These are phyloP conservation scores for Arion vulgaris DNA, from an alignment of 1,140 invertebrate genomes.

Conservation along the genomic window DNA sequence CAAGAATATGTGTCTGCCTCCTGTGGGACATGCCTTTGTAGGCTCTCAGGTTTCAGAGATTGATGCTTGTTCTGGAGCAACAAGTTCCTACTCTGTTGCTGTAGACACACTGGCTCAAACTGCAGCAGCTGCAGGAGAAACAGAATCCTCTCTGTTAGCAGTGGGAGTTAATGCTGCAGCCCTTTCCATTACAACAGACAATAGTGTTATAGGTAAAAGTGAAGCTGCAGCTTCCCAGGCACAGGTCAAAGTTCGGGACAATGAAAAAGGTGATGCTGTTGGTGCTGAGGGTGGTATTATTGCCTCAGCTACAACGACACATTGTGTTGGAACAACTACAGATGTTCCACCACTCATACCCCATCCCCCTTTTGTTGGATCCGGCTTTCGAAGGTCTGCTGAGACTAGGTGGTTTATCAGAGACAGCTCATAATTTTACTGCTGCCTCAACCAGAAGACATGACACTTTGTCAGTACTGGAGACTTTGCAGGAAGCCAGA, in stretches of 20 bases:
- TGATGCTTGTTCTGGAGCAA: conserved; percentile 13
- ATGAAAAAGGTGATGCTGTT: not conserved
- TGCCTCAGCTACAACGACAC: not conserved
- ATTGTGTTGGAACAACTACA: not conserved
- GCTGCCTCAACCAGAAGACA: conserved; percentile 25
- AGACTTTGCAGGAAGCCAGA: conserved; percentile 51
- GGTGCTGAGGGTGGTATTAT: not conserved
- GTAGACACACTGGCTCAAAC: conserved; percentile 41
- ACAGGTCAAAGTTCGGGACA: not conserved
- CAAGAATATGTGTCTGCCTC: conserved; percentile 68
- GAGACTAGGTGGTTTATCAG: conserved; percentile 3
- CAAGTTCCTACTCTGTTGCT: conserved; percentile 30
- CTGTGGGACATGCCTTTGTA: conserved; percentile 62
- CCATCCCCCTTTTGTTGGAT: conserved; percentile 1
- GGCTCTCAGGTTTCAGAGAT: conserved; percentile 4
- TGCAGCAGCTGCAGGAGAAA: conserved; percentile 37
- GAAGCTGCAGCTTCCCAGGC: conserved; percentile 28
- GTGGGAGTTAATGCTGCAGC: conserved; percentile 1
- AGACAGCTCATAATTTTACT: conserved; percentile 28
- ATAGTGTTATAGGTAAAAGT: not conserved
- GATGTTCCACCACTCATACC: not conserved
- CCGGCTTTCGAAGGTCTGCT: conserved; percentile 7
- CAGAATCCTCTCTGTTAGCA: not conserved
- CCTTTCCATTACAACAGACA: conserved; percentile 23
- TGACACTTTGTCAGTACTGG: conserved; percentile 38